A percentile compares a stretch with the other conserved stretches of the same genome.
Evolutionary conservation across 2,113 vertebrate genomes (phyloP).

Genomic region (Dissostichus mawsoni): DNA sequence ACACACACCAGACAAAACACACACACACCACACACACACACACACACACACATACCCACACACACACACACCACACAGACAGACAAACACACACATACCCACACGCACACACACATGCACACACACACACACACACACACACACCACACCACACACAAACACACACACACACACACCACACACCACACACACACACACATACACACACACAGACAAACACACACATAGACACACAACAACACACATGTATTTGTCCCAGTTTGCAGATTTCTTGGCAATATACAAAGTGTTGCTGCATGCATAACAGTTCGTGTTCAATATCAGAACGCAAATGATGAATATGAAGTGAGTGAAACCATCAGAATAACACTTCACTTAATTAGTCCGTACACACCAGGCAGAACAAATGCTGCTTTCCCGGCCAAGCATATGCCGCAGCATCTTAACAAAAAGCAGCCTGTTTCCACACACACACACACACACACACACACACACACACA

Average conservation of each 20-base stretch:
- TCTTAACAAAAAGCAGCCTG: conserved; percentile 53
- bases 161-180: background rate
- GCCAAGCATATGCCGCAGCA: conserved; percentile 71
- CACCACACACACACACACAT: background rate
- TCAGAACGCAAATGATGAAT: conserved; percentile 79
- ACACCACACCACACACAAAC: background rate
- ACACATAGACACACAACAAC: conserved; percentile 1
- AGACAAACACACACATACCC: no score
- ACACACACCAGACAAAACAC: no score
- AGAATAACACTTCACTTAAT: conserved; percentile 85
- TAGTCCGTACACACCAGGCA: conserved; percentile 76
- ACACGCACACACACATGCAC: conserved; percentile 8
- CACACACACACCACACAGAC: no score
- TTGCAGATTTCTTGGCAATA: conserved; percentile 82
- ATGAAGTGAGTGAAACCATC: conserved; percentile 82
- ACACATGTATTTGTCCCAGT: conserved; percentile 67
- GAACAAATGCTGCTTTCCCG: conserved; percentile 79
- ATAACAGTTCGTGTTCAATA: conserved; percentile 83
- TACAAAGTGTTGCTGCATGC: conserved; percentile 83
- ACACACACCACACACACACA: no score
- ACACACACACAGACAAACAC: background rate
- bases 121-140: background rate
- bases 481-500: no score
- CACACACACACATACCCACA: background rate
- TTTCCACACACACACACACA: conserved; percentile 1